Percentiles rank a stretch among this genome's conserved stretches.
Evolutionary conservation across 2,797 vertebrate genomes (phyloP).

Genomic region (Acrossocheilus wenchowensis): DNA sequence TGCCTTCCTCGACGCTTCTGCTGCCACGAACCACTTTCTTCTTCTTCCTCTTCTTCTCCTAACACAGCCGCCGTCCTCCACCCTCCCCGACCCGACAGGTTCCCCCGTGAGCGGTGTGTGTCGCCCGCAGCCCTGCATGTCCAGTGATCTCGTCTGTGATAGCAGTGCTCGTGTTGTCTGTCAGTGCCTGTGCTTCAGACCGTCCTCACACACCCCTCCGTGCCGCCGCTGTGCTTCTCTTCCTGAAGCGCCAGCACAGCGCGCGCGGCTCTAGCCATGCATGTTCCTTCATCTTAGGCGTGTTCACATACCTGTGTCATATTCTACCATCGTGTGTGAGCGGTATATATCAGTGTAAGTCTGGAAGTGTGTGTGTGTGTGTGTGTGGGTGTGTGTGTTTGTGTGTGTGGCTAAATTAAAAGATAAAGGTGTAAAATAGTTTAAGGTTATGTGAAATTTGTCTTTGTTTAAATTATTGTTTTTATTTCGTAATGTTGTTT

Average conservation of each 20-base stretch:
- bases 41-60: neutral
- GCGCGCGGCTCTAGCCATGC: slow-evolving; percentile 76
- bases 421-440: slow-evolving; percentile 26
- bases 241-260: slow-evolving; percentile 64
- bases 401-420: slow-evolving; percentile 43
- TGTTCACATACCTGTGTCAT: slow-evolving; percentile 40
- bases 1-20: neutral
- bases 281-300: slow-evolving; percentile 66
- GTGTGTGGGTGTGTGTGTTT: slow-evolving; percentile 32
- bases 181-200: slow-evolving; percentile 75
- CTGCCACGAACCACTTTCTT: neutral
- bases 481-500: slow-evolving; percentile 3
- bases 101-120: slow-evolving; percentile 70
- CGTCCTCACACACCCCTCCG: slow-evolving; percentile 42
- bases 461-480: neutral
- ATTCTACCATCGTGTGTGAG: neutral
- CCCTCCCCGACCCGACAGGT: slow-evolving; percentile 82
- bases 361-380: slow-evolving; percentile 52
- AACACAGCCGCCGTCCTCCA: slow-evolving; percentile 77
- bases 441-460: slow-evolving; percentile 4
- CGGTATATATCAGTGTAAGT: slow-evolving; percentile 48
- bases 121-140: slow-evolving; percentile 56
- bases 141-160: slow-evolving; percentile 73
- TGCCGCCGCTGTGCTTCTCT: neutral
- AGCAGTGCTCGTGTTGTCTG: slow-evolving; percentile 73